A percentile compares a stretch with the other conserved stretches of the same genome.
Evolutionary conservation across 2,888 invertebrate genomes (phyloP).

Genomic region (Homarus gammarus): DNA sequence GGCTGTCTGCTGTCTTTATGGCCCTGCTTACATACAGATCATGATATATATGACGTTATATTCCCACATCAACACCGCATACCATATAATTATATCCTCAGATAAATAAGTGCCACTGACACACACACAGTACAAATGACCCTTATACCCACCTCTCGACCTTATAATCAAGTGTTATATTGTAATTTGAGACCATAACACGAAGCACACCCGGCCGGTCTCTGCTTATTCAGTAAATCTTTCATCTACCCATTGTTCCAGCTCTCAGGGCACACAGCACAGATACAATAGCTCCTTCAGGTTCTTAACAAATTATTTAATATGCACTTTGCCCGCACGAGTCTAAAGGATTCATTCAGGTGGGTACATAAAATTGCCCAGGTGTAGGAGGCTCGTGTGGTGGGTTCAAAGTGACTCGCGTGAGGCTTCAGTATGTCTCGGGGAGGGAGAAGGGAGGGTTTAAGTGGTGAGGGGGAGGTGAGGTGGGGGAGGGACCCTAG

Average conservation of each 20-base stretch:
- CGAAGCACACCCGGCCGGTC: not conserved
- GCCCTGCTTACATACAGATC: no score
- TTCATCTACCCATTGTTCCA: not conserved
- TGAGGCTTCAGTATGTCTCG: not conserved
- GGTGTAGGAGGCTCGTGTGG: not conserved
- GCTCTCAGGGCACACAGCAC: not conserved
- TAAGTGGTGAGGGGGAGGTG: no score
- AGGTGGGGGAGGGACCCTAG: no score
- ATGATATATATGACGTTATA: no score
- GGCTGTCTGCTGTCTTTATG: no score
- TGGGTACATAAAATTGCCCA: not conserved
- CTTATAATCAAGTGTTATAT: not conserved
- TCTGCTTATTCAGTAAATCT: not conserved
- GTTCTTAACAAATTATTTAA: constrained; percentile 3
- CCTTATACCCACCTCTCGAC: no score
- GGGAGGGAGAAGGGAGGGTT: no score
- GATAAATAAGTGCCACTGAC: no score
- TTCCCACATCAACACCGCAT: no score
- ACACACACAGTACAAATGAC: no score
- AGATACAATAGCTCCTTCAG: not conserved
- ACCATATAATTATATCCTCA: no score
- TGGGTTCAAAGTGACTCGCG: not conserved
- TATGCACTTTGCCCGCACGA: not conserved
- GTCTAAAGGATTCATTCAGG: not conserved
- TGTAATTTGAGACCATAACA: not conserved